These are phyloP conservation scores for Tetheella fluctuosa DNA, from an alignment of 2,888 invertebrate species.

Conservation along the genomic window DNA sequence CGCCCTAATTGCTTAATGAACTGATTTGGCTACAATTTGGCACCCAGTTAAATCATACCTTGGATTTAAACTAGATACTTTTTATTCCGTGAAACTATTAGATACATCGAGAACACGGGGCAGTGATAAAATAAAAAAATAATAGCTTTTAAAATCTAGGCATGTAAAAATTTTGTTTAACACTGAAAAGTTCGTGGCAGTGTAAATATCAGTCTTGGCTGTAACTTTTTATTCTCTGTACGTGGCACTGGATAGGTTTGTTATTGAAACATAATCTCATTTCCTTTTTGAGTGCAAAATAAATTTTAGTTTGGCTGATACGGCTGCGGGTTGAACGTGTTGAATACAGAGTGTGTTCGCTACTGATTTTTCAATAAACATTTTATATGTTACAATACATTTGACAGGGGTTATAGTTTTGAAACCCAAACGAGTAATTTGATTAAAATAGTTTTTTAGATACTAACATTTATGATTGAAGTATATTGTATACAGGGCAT, in stretches of 20 bases:
- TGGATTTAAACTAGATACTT: too few species aligned
- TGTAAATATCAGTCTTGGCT: slow-evolving; percentile 44
- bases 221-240: slow-evolving; percentile 57
- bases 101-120: too few species aligned
- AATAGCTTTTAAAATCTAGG: neutral
- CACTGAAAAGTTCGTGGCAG: slow-evolving; percentile 25
- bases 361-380: slow-evolving; percentile 43
- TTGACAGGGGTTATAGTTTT: slow-evolving; percentile 8
- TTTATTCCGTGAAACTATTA: too few species aligned
- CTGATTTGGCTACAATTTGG: too few species aligned
- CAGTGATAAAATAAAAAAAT: neutral
- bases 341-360: slow-evolving; percentile 41
- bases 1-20: too few species aligned
- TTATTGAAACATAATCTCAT: slow-evolving; percentile 72
- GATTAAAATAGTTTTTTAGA: neutral
- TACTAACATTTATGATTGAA: neutral
- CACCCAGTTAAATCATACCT: too few species aligned
- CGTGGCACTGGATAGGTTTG: slow-evolving; percentile 58
- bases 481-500: neutral
- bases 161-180: slow-evolving; percentile 18
- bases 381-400: slow-evolving; percentile 24
- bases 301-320: slow-evolving; percentile 60
- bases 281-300: slow-evolving; percentile 63
- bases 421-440: neutral
- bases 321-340: slow-evolving; percentile 32